Evolutionary conservation across 2,113 vertebrate genomes (phyloP).

Genomic region (Xyrauchen texanus): DNA sequence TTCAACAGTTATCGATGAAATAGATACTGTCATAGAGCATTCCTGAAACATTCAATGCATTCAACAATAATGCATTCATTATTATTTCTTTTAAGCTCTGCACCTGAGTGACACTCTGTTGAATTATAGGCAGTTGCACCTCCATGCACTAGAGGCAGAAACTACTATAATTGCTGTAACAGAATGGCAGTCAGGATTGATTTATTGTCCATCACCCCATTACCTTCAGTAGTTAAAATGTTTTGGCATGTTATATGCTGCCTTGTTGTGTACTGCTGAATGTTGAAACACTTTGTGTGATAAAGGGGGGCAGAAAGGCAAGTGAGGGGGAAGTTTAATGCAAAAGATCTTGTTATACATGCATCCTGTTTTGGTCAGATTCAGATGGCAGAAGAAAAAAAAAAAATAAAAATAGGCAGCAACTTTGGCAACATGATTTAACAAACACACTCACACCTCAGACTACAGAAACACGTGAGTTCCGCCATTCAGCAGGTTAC

Average conservation of each 20-base stretch:
- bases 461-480: not conserved
- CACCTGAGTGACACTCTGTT: conserved; percentile 1
- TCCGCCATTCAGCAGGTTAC: not conserved
- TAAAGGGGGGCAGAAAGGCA: too few species aligned
- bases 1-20: too few species aligned
- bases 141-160: conserved; percentile 29
- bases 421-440: not conserved
- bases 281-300: too few species aligned
- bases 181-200: not conserved
- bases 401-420: too few species aligned
- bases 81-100: not conserved
- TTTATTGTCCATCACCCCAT: too few species aligned
- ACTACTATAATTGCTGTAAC: not conserved
- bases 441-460: not conserved
- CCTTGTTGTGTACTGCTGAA: too few species aligned
- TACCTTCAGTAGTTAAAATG: not conserved
- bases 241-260: not conserved
- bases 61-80: not conserved
- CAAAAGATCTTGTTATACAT: not conserved
- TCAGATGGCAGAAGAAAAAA: not conserved
- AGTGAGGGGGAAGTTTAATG: too few species aligned
- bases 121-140: not conserved
- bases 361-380: not conserved
- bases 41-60: not conserved
- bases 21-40: too few species aligned